Evolutionary conservation across 2,888 invertebrate genomes (phyloP).

Genomic region (Digitonthophagus gazella): DNA sequence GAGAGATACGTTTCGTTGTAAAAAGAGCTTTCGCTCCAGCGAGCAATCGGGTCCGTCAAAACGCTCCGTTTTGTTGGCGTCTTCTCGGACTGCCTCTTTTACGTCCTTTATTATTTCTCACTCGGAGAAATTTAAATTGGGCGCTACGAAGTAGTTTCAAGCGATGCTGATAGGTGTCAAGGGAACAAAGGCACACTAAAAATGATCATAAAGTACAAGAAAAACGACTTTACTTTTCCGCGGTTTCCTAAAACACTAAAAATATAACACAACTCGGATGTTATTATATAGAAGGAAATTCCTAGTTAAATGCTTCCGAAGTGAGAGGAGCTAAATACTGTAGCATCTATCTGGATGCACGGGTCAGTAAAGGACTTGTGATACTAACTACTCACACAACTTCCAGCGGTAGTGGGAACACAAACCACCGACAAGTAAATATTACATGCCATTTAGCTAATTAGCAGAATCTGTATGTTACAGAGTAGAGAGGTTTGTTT

Average conservation of each 20-base stretch:
- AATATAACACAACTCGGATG: no score
- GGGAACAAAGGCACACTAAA: background rate
- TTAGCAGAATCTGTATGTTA: constrained; percentile 6
- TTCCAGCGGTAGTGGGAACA: background rate
- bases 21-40: background rate
- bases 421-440: constrained; percentile 7
- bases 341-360: background rate
- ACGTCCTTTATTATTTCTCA: background rate
- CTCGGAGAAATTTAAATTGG: background rate
- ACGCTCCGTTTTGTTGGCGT: background rate
- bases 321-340: background rate
- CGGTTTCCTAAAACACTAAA: no score
- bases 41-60: background rate
- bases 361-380: background rate
- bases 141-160: background rate
- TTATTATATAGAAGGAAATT: background rate
- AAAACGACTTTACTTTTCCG: background rate
- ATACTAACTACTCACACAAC: background rate
- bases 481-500: background rate
- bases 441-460: constrained; percentile 15
- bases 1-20: background rate
- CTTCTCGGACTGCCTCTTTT: background rate
- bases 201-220: background rate
- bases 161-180: background rate
- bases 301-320: background rate